These are phyloP conservation scores for Platanista minor DNA, from an alignment of 2,113 vertebrate genomes.

Conservation along the genomic window DNA sequence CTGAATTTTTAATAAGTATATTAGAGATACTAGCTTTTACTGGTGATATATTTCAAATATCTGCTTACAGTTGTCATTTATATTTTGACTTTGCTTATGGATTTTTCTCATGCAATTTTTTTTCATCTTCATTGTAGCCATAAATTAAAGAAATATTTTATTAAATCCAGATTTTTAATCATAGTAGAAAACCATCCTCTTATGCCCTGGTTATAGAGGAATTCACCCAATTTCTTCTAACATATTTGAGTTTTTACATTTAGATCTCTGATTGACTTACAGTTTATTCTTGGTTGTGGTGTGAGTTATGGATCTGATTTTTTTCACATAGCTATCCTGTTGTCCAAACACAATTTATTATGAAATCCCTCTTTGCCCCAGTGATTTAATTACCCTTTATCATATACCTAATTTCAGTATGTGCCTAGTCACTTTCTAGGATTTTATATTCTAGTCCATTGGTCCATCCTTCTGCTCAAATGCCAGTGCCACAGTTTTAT, in stretches of 20 bases:
- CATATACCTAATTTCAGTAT: not conserved
- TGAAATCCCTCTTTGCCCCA: not conserved
- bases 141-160: not conserved
- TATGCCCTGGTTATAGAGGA: not conserved
- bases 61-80: not conserved
- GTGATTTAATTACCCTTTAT: conserved; percentile 1
- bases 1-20: not conserved
- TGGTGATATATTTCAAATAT: not conserved
- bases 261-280: not conserved
- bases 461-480: not conserved
- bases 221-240: not conserved
- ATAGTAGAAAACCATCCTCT: not conserved
- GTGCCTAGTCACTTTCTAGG: not conserved
- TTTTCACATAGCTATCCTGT: not conserved
- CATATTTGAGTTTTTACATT: not conserved
- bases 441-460: not conserved
- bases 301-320: not conserved
- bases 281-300: not conserved
- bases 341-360: not conserved
- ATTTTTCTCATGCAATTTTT: not conserved
- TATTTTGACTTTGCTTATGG: not conserved
- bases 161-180: not conserved
- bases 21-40: not conserved
- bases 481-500: not conserved
- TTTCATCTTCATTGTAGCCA: not conserved